Base-by-base conservation (phyloP, 2,113 vertebrate species). In the Lampris megalopsis region DNA sequence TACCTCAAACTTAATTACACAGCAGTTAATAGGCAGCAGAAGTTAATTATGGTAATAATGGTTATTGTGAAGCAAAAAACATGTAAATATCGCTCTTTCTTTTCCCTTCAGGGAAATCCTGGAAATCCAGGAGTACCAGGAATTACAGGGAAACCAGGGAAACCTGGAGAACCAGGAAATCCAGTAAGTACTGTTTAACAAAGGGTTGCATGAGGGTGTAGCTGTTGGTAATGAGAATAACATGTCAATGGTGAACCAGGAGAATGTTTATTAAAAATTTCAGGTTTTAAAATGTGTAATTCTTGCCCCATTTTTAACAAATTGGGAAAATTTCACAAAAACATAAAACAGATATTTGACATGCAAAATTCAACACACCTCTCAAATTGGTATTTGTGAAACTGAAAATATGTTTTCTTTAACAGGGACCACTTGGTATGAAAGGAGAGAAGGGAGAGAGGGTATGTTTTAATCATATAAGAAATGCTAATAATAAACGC, bases 381-480 rank as follows among this genome's bases (percentile, higher is more conserved):
- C 24, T 24, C 24, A 24, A 24, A 24, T 24, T 24, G 24, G 24
- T 24, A 24, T 24, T 24, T 24, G 24, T 24, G 24, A 24, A 24
- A 24, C 24, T 24, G 24, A 24, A 24, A 24, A 24, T 24, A 24
- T 72, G 2, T 57, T 74, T 10, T 58, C 7, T 13, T 60, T 89
- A 90, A 90, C 81, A 99, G 98, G 98, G 98, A 82, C 0, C 93
- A 69, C 86, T 91, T 85, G 98, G 98, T 74, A 79, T 93, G 76
- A 99, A 97, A 92, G 98, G 98, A 94, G 98, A 99, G 87, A 99
- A 98, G 83, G 98, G 98, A 43, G 98, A 98, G 81, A 95, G 95
- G 90, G 98, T 99, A 94, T 85, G 96, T 95, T 57, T 64, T 11
- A 49, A 66, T 40, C 1, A 49, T 3, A 56, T 1, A 6, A 57